phyloP scores from a whole-genome alignment of 2,888 invertebrate species.

The Stegana nigrithorax region DNA sequence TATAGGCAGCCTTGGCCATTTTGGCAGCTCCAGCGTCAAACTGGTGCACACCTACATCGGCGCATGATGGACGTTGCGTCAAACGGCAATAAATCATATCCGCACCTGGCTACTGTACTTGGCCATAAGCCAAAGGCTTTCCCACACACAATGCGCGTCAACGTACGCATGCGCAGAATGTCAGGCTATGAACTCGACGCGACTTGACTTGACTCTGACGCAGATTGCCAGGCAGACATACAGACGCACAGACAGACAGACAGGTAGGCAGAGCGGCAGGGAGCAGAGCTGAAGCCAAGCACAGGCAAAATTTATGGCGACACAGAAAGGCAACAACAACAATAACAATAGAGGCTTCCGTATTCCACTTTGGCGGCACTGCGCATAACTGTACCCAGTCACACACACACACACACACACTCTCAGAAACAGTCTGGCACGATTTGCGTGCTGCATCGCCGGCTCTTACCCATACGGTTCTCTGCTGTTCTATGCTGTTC shows the following conservation, averaged over 20 bases:
- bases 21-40: no score
- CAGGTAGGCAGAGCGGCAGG: no score
- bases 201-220: no score
- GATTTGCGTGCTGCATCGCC: constrained; percentile 13
- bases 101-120: constrained; percentile 47
- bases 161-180: background rate
- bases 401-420: constrained; percentile 15
- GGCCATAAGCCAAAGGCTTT: constrained; percentile 28
- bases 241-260: no score
- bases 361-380: constrained; percentile 40
- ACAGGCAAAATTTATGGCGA: constrained; percentile 55
- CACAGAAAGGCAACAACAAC: background rate
- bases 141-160: constrained; percentile 45
- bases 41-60: constrained; percentile 9
- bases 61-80: background rate
- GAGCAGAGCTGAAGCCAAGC: no score
- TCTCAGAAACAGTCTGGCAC: background rate
- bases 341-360: constrained; percentile 54
- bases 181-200: background rate
- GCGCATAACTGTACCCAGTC: background rate
- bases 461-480: background rate
- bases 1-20: no score
- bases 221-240: no score
- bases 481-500: background rate
- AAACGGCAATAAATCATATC: constrained; percentile 52